Evolutionary conservation across 2,797 vertebrate species (phyloP), one percentile per base, ranked within the genome.

Genomic region (Tolypeutes matacus): DNA sequence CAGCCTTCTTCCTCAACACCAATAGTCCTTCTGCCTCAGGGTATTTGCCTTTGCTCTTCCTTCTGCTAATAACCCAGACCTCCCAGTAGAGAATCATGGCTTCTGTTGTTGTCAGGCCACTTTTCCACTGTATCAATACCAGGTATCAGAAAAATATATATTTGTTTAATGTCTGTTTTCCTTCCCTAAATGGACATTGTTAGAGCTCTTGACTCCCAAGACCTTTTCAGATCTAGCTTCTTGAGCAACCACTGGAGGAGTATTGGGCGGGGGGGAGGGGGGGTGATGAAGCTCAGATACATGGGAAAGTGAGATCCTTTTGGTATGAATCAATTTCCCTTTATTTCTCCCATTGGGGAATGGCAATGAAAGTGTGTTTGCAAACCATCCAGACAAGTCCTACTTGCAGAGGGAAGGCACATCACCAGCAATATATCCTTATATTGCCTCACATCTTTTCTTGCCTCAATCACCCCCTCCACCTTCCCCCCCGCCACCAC

Each of bases 311-410:
- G 89, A 21, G 21, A 76, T 77, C n/a, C 69, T 89, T 17, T 70
- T 29, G 29, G 3, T 15, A 5, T 62, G 34, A 58, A 64, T 75
- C 31, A 73, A 3, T 46, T 65, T 49, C 49, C 39, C 78, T 84
- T 58, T 64, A 21, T 65, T 75, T 93, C 11, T 49, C 46, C 27
- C 13, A 6, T 76, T 2, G 36, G 46, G 53, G 5, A 81, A 70
- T 25, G 60, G 1, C 69, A 64, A 1, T 89, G 29, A 18, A 53
- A 82, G 20, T 42, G 23, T 25, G 8, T 73, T 77, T 85, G 51
- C 4, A 87, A 0, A 73, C 78, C 89, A 95, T 96, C 12, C 10
- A 73, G 87, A 86, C 94, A 87, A 84, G 89, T 77, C 34, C 25
- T 51, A 2, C 34, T 12, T 20, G 27, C 25, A 34, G 15, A 64